These are phyloP conservation scores for Puntigrus tetrazona DNA, from an alignment of 2,113 vertebrate species.

Conservation along the genomic window DNA sequence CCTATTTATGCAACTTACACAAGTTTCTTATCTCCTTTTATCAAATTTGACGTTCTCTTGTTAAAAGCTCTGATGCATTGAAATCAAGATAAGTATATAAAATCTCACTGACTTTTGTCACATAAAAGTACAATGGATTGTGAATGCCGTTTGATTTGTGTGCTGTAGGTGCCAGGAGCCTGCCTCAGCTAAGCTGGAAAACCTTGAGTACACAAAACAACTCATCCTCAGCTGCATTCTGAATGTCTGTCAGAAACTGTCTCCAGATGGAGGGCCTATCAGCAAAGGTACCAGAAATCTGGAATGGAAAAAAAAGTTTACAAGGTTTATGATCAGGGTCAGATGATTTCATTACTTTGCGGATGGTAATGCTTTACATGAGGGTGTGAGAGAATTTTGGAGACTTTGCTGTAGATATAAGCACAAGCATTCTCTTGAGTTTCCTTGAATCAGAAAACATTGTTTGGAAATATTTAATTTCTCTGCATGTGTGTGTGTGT, in stretches of 20 bases:
- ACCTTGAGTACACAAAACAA: slow-evolving; percentile 92
- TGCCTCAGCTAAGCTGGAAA: slow-evolving; percentile 69
- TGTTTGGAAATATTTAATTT: not conserved
- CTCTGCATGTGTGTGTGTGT: not conserved
- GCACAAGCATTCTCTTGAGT: not conserved
- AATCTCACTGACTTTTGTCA: not conserved
- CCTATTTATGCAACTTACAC: no score
- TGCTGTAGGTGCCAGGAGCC: slow-evolving; percentile 81
- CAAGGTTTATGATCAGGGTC: not conserved
- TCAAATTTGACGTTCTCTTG: not conserved
- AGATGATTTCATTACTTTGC: not conserved
- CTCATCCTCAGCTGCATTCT: slow-evolving; percentile 90
- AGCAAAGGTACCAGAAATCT: slow-evolving; percentile 72
- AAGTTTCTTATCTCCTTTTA: not conserved
- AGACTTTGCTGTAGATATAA: not conserved
- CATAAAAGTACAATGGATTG: not conserved
- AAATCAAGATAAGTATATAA: not conserved
- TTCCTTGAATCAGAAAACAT: not conserved
- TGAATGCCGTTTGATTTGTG: not conserved
- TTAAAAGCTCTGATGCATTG: not conserved
- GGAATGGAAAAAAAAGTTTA: not conserved
- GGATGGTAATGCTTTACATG: not conserved
- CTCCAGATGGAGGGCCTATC: slow-evolving; percentile 73
- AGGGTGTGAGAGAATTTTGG: not conserved
- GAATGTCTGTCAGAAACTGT: slow-evolving; percentile 84